Base-by-base conservation (phyloP, 1,140 invertebrate species). In the Danaus plexippus region DNA sequence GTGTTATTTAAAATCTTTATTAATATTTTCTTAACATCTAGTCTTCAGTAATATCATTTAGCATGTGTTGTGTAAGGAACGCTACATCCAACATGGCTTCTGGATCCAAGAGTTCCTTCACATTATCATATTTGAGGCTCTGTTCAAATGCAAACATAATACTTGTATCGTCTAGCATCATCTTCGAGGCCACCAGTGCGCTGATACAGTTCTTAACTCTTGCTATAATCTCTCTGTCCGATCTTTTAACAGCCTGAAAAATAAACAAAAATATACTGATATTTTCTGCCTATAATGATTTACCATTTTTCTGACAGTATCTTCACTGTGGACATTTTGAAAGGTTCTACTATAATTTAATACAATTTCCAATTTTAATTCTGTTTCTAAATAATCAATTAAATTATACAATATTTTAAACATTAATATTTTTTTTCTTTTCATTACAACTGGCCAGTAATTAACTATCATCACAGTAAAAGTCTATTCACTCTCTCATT, bases 101-200 rank as follows among this genome's bases (percentile, higher is more conserved):
- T 7, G 95, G 92, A 64, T 93, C 90, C 1, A 97, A 78, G 3
- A 98, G 79, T 55, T 97, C 94, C 56, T 91, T 91, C 47, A 94
- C 91, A 46, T 90, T 77, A 40, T 91, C 87, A 80, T 96, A 97
- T 78, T 95, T 95, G 1, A 91, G 75, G 11, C 96, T 97, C 67
- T 95, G 94, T 70, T 99, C 96, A 84, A 93, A 98, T 1, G 96
- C 96, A 77, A 95, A 96, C 49, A 94, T 90, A 13, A 99, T 95
- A 70, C 94, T 97, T 1, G 96, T 98, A 73, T 98, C 97, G 74
- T 93, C 97, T 4, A 99, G 81, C 86, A 96, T 92, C 77, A 99
- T 93, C 69, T 95, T 94, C 56, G 93, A 93, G 18, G 94, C 90
- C 2, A 95, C 92, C 22, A 99, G 85, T 4, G 94, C 92, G 42